Base-by-base conservation (phyloP, 1,140 invertebrate species). In the Calliphora vicina region DNA sequence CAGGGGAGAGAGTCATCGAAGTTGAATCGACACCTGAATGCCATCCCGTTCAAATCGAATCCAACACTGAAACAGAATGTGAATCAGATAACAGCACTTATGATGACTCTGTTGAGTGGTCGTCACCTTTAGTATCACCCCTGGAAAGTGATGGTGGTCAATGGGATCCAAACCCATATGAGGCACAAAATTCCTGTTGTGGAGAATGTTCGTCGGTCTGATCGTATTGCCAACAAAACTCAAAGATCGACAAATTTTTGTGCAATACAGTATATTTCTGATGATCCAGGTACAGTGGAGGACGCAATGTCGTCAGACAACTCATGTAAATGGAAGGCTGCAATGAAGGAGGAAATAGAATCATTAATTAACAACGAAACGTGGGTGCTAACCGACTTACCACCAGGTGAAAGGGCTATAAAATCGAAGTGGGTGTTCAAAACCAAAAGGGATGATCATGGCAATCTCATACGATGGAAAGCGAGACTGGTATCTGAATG, bases 401-500 rank as follows among this genome's bases (percentile, higher is more conserved):
- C n/a, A 26, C 35, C 35, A 17, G 43, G 43, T 23, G 15, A 23
- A 25, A 73, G 43, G 23, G 17, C 29, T 2, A 80, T 10, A 45
- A 20, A 43, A 80, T 80, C 26, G 76, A 35, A 80, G 13, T 42
- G 29, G 78, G 13, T 81, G 20, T 61, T 25, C 17, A 81, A 81
- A n/a, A 57, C 20, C 4, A 83, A 78, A 8, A 83, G 4, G 20
- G 10, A 83, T 23, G 74, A 35, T n/a, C 26, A 27, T 23, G 82
- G 82, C 23, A 35, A 80, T 23, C 25, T 43, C 25, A 61, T 72
- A 42, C 29, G 42, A 2, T 29, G 27, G 8, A 91, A 91, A 86
- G 88, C 90, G 8, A 43, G 89, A 25, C 84, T 91, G 17, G 89
- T 91, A n/a, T 88, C 87, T 25, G 84, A 86, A 84, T 90, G 90